These are phyloP conservation scores for Halyomorpha halys DNA, from an alignment of 1,140 invertebrate species.

Conservation along the genomic window DNA sequence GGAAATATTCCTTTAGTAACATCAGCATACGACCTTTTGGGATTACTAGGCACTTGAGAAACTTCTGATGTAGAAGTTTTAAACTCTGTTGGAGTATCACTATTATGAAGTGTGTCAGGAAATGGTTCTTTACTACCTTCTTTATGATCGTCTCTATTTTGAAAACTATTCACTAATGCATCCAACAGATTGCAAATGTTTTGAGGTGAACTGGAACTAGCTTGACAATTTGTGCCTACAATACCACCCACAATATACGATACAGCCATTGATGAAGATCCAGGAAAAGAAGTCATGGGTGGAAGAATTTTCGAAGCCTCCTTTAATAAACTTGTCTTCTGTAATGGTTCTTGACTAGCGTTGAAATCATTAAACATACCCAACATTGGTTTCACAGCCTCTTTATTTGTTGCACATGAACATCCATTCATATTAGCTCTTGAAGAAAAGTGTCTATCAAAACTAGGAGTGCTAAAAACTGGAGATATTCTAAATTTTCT, in stretches of 20 bases:
- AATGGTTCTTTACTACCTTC: neutral
- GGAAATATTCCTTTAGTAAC: slow-evolving; percentile 5
- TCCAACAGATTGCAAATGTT: neutral
- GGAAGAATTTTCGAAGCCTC: neutral
- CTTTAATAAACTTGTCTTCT: too few relatives aligned
- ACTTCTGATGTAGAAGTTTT: neutral
- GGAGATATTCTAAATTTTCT: neutral
- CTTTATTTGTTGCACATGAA: neutral
- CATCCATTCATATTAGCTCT: neutral
- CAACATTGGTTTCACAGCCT: neutral
- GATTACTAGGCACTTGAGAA: too few relatives aligned
- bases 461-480: neutral
- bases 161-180: neutral
- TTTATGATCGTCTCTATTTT: neutral
- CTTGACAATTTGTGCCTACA: slow-evolving; percentile 1
- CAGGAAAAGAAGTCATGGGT: neutral
- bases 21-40: slow-evolving; percentile 9
- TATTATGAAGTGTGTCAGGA: neutral
- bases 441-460: neutral
- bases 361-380: neutral
- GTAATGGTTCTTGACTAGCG: neutral
- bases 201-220: neutral
- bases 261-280: neutral
- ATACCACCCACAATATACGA: slow-evolving; percentile 8
- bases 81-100: neutral